Conservation (phyloP, 2,797 vertebrate genomes). For the Oreonectes daqikongensis region DNA sequence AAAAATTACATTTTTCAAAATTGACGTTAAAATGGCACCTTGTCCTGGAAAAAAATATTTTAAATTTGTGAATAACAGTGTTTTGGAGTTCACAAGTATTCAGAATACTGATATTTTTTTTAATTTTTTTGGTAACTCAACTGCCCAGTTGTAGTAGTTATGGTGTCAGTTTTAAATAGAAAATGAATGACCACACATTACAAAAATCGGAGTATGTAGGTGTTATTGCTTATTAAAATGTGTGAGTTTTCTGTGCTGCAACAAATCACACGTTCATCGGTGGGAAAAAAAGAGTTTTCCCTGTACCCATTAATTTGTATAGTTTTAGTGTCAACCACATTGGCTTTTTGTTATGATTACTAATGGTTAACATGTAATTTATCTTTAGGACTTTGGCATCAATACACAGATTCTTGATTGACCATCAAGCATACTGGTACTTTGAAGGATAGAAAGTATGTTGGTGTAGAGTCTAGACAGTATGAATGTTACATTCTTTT, state of each 20-base stretch:
- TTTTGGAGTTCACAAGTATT: neutral
- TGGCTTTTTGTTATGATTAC: neutral
- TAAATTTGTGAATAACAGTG: neutral
- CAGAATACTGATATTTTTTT: neutral
- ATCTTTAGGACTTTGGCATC: neutral
- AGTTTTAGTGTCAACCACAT: too few relatives aligned
- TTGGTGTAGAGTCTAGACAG: too few relatives aligned
- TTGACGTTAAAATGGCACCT: neutral
- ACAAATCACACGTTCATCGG: neutral
- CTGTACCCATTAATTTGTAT: neutral
- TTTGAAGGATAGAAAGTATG: neutral
- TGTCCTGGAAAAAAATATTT: neutral
- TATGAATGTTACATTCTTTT: neutral
- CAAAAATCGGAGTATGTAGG: neutral
- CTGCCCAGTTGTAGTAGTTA: neutral
- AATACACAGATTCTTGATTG: neutral
- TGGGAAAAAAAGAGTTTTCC: neutral
- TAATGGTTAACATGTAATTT: neutral
- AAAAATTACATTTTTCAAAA: neutral
- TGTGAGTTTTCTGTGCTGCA: neutral
- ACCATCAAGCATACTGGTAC: neutral
- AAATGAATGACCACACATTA: neutral
- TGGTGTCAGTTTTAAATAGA: neutral
- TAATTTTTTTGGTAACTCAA: neutral
- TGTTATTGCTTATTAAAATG: constrained; percentile 1